phyloP scores from a whole-genome alignment of 2,113 vertebrate genomes.

The Hippoglossus stenolepis region DNA sequence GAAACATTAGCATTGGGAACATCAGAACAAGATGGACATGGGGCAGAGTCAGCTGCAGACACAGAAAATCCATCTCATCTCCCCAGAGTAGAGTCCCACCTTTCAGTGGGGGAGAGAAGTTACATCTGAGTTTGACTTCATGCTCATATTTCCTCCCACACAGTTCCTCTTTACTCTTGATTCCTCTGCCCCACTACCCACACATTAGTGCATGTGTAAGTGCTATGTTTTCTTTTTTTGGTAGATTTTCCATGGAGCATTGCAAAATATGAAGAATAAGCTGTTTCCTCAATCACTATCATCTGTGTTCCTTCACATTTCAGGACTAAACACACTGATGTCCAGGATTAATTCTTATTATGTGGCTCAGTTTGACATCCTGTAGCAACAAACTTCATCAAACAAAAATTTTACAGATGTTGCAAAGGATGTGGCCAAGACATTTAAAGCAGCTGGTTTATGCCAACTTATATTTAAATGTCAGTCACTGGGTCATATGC shows the following conservation, averaged over 20 bases:
- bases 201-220: slow-evolving; percentile 32
- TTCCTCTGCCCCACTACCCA: slow-evolving; percentile 53
- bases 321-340: neutral
- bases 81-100: slow-evolving; percentile 57
- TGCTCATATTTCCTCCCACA: slow-evolving; percentile 66
- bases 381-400: neutral
- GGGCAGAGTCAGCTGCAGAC: slow-evolving; percentile 45
- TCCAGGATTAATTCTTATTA: neutral
- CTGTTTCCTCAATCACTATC: neutral
- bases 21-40: slow-evolving; percentile 51
- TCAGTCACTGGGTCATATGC: neutral
- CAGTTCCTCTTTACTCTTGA: slow-evolving; percentile 35
- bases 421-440: neutral
- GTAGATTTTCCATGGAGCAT: neutral
- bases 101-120: slow-evolving; percentile 39
- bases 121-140: slow-evolving; percentile 47
- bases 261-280: slow-evolving; percentile 20
- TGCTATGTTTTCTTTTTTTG: neutral
- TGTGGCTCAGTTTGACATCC: neutral
- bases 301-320: neutral
- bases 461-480: neutral
- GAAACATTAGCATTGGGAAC: slow-evolving; percentile 18
- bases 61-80: slow-evolving; percentile 28
- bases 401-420: slow-evolving; percentile 1
- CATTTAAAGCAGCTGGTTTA: neutral